These are phyloP conservation scores for Vombatus ursinus DNA, from an alignment of 2,113 vertebrate species.

Conservation along the genomic window DNA sequence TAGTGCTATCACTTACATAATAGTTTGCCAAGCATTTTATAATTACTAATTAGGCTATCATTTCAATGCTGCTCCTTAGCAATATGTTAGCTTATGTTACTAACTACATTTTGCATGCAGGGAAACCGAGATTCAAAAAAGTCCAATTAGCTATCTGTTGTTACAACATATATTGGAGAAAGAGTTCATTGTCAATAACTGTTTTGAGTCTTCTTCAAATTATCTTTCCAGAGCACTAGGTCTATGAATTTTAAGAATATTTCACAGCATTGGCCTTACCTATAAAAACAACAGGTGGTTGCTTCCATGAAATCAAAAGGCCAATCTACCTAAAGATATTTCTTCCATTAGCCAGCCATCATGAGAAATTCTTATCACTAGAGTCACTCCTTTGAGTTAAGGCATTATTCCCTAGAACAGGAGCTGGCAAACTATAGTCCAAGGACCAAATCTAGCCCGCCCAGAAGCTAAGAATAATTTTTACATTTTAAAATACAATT, in stretches of 20 bases:
- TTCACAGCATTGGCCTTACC: background rate
- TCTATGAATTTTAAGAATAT: background rate
- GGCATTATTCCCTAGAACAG: background rate
- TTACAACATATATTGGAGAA: background rate
- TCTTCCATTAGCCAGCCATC: background rate
- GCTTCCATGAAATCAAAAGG: background rate
- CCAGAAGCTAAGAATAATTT: background rate
- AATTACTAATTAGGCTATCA: constrained; percentile 22
- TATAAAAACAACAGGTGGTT: background rate
- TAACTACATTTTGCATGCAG: background rate
- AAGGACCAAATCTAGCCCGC: background rate
- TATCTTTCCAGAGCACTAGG: background rate
- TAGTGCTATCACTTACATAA: constrained; percentile 36
- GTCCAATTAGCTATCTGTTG: background rate
- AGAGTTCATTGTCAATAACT: background rate
- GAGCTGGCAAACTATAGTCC: background rate
- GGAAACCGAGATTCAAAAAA: background rate
- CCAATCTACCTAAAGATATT: background rate
- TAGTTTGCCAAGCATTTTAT: constrained; percentile 15
- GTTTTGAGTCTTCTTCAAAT: background rate
- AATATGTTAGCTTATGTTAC: background rate
- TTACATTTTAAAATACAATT: background rate
- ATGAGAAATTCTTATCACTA: background rate
- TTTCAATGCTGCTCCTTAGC: background rate
- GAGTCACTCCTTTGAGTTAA: background rate